Evolutionary conservation across 2,888 invertebrate species (phyloP).

Genomic region (Suillia variegata): DNA sequence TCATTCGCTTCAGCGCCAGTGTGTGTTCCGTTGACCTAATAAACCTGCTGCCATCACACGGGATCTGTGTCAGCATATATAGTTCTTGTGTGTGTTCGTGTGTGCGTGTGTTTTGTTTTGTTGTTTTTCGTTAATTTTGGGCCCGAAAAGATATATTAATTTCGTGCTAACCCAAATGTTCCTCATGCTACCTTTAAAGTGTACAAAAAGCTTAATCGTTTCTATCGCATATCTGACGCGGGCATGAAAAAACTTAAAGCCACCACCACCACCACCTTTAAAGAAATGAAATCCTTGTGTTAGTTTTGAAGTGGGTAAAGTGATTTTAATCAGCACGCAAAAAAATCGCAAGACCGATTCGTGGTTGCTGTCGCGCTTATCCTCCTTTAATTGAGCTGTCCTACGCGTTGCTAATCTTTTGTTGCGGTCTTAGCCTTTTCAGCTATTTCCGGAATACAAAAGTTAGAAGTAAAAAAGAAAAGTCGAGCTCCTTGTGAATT

Average conservation of each 20-base stretch:
- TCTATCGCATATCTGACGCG: not conserved
- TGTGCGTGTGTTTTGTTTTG: not conserved
- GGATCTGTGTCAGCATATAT: too few relatives aligned
- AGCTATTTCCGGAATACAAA: too few relatives aligned
- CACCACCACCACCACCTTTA: too few relatives aligned
- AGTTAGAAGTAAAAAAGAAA: not conserved
- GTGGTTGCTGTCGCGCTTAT: not conserved
- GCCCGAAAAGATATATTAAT: too few relatives aligned
- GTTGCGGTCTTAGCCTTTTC: not conserved
- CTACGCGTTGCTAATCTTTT: not conserved
- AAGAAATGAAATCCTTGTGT: not conserved
- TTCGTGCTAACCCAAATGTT: slow-evolving; percentile 42
- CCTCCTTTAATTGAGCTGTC: not conserved
- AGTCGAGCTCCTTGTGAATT: not conserved
- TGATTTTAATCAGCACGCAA: not conserved
- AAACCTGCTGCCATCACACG: too few relatives aligned
- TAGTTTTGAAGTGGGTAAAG: not conserved
- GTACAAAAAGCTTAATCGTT: not conserved
- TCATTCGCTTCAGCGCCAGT: too few relatives aligned
- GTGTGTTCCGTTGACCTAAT: too few relatives aligned
- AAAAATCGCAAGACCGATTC: not conserved
- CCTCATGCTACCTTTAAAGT: slow-evolving; percentile 45
- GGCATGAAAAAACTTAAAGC: not conserved
- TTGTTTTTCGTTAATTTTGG: not conserved
- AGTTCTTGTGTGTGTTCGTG: slow-evolving; percentile 1